phyloP scores from a whole-genome alignment of 2,113 vertebrate genomes.

The Passer montanus region DNA sequence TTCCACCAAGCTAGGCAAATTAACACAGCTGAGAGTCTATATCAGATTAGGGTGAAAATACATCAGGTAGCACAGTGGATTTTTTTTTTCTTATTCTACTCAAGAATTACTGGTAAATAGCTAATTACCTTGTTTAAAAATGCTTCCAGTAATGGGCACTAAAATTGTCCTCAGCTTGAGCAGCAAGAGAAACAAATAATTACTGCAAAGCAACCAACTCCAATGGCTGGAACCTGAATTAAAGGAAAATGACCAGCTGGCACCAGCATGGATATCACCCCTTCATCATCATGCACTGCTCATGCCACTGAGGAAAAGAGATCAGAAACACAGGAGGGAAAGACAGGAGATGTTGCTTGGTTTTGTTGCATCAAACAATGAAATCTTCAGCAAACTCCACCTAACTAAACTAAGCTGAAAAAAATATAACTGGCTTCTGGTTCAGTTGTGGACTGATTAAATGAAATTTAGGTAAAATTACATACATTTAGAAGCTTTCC shows the following conservation, averaged over 20 bases:
- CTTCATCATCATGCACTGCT: not conserved
- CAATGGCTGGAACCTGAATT: not conserved
- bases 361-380: not conserved
- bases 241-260: not conserved
- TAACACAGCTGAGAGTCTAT: not conserved
- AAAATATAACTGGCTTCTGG: not conserved
- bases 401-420: not conserved
- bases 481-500: not conserved
- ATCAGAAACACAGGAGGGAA: not conserved
- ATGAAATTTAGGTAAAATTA: not conserved
- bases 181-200: constrained; percentile 14
- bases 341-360: not conserved
- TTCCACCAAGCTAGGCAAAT: not conserved
- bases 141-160: not conserved
- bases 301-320: not conserved
- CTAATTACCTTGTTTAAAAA: not conserved
- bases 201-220: not conserved
- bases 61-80: not conserved
- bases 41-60: not conserved
- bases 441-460: not conserved
- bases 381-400: not conserved
- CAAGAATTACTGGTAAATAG: not conserved
- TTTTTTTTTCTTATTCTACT: not conserved
- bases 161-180: not conserved
- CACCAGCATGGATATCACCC: not conserved